Evolutionary conservation across 2,113 vertebrate genomes (phyloP).

Genomic region (Melanocharis versteri): DNA sequence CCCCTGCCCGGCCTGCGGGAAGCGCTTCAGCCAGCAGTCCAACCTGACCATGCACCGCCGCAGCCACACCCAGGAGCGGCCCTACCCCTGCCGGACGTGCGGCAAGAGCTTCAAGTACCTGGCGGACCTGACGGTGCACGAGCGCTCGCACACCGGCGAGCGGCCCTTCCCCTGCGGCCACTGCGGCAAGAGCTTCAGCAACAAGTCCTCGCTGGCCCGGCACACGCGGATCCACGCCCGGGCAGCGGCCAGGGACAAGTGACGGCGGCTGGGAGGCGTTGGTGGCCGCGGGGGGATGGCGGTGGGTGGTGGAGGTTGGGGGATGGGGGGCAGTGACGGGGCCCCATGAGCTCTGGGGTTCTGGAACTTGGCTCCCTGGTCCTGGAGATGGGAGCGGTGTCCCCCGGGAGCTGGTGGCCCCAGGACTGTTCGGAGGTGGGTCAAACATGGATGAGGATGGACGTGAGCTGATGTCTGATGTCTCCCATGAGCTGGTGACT

Average conservation of each 20-base stretch:
- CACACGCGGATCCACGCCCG: neutral
- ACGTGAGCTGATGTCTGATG: neutral
- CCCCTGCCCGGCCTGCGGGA: conserved; percentile 58
- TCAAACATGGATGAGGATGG: neutral
- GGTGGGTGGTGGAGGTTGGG: neutral
- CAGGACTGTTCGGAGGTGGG: neutral
- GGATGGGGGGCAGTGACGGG: too few species aligned
- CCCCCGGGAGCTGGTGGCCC: neutral
- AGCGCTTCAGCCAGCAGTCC: conserved; percentile 50
- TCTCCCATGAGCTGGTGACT: neutral
- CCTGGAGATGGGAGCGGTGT: neutral
- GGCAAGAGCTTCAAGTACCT: conserved; percentile 37
- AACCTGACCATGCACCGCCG: conserved; percentile 20
- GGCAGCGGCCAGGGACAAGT: neutral
- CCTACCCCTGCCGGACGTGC: neutral
- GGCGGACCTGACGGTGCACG: conserved; percentile 15
- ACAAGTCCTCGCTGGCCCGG: conserved; percentile 30
- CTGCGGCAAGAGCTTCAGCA: conserved; percentile 40
- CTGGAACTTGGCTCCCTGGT: neutral
- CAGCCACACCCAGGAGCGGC: neutral
- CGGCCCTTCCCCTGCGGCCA: neutral
- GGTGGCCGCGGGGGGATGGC: neutral
- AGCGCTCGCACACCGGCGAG: neutral
- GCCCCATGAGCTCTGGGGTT: neutral
- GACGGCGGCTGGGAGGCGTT: rapidly evolving